Conservation (phyloP, 2,113 vertebrate species). For the Enhydra lutris region DNA sequence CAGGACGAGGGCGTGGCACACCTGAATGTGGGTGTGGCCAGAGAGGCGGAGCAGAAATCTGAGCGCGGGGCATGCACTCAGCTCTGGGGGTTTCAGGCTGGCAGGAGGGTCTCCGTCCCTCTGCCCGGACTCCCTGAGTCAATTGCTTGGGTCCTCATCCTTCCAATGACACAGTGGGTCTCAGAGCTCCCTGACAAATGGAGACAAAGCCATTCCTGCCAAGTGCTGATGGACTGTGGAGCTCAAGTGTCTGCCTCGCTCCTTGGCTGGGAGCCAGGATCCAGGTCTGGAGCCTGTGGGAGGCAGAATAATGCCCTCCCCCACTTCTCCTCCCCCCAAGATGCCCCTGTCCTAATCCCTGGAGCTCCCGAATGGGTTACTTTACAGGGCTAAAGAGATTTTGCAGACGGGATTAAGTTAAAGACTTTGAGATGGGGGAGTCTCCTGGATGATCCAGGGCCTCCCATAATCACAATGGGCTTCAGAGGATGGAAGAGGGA, state of each 20-base stretch:
- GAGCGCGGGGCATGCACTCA: neutral
- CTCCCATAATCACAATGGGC: neutral
- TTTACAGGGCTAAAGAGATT: neutral
- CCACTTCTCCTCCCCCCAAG: neutral
- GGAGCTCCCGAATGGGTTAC: neutral
- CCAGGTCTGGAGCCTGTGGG: neutral
- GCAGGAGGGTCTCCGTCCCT: neutral
- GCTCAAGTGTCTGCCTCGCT: neutral
- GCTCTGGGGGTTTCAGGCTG: neutral
- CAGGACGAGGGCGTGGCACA: neutral
- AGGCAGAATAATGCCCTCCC: neutral
- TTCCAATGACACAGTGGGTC: neutral
- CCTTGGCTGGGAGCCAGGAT: neutral
- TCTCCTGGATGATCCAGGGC: neutral
- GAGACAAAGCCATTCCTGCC: neutral
- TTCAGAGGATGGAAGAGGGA: neutral
- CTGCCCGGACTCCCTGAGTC: neutral
- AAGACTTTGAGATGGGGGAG: neutral
- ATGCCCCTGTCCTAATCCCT: neutral
- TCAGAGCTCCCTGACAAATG: neutral
- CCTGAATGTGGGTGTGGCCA: neutral
- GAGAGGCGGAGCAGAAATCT: neutral
- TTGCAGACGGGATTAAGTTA: constrained; percentile 8
- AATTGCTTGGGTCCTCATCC: neutral
- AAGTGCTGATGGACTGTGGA: neutral